Percentiles rank a stretch among this genome's conserved stretches.
Evolutionary conservation across 2,888 invertebrate genomes (phyloP).

Genomic region (Drosophila macrospina): DNA sequence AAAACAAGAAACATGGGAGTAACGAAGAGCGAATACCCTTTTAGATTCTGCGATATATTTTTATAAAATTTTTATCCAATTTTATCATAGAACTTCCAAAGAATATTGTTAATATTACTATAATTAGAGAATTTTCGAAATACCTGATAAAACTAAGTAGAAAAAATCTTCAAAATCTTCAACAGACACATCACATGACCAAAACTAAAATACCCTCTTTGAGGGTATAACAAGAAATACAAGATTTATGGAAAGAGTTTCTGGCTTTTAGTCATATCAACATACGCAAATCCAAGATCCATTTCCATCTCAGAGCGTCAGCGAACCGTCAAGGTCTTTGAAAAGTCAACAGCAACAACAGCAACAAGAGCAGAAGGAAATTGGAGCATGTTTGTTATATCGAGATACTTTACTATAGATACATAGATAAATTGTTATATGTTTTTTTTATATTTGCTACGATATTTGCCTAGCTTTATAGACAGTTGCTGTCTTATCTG

Average conservation of each 20-base stretch:
- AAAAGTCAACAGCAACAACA: slow-evolving; percentile 55
- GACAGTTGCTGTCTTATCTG: slow-evolving; percentile 10
- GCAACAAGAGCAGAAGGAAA: slow-evolving; percentile 42
- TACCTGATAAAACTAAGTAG: not conserved
- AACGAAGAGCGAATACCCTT: slow-evolving; percentile 5
- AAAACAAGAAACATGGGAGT: not conserved
- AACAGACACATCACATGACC: not conserved
- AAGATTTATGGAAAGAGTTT: slow-evolving; percentile 20
- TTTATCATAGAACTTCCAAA: not conserved
- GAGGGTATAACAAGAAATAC: slow-evolving; percentile 17
- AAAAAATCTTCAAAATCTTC: not conserved
- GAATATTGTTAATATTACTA: too few relatives aligned
- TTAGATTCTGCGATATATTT: too few relatives aligned
- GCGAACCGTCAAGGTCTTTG: slow-evolving; percentile 70
- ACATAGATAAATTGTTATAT: slow-evolving; percentile 25
- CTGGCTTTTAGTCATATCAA: slow-evolving; percentile 36
- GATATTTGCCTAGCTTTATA: slow-evolving; percentile 24
- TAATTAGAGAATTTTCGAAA: not conserved
- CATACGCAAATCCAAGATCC: slow-evolving; percentile 43
- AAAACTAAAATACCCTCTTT: not conserved
- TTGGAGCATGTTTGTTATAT: slow-evolving; percentile 47
- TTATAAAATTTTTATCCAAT: not conserved
- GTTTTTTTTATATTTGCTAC: slow-evolving; percentile 2
- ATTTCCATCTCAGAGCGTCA: slow-evolving; percentile 47
- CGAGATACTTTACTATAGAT: too few relatives aligned